Base-by-base conservation (phyloP, 2,113 vertebrate species). In the Ageneiosus marmoratus region DNA sequence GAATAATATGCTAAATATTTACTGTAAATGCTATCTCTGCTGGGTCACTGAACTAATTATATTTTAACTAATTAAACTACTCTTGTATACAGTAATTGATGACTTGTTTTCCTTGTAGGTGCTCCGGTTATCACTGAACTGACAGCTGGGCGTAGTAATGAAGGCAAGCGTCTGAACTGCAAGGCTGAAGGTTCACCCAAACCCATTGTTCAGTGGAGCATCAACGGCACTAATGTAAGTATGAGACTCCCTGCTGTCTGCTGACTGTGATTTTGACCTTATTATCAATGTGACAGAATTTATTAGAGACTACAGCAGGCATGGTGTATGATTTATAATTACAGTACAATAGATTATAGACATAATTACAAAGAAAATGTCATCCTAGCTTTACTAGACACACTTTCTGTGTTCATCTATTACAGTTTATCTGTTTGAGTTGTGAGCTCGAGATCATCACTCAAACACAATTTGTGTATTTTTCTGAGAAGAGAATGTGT, bases 131-230 rank as follows among this genome's bases (percentile, higher is more conserved):
- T 99, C 91, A 96, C 86, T 90, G 44, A 60, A 10, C 94, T 99
- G 90, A 89, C 89, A 62, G 97, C 97, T 89, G 90, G 89, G 81
- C 93, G 91, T 2, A 90, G 93, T 46, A 88, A 94, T 62, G 95
- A 95, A 82, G 94, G 93, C 85, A 90, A 96, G 93, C 94, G 96
- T 62, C 90, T 99, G 86, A 92, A 90, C 82, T 99, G 97, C 83
- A 94, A 95, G 0, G 97, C 95, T 78, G 96, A 98, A 91, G 97
- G 97, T 74, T 97, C 93, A 87, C 98, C 98, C 3, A 97, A 97
- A 81, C 98, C 97, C 82, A 91, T 90, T 51, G 96, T 98, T 80
- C 94, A 95, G 55, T 98, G 98, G 96, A 96, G 94, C 90, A 92
- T 96, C 91, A 96, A 96, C 0, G 95, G 96, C 82, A 97, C 92